These are phyloP conservation scores for Charaxes varanes DNA, from an alignment of 1,140 invertebrate genomes.

Conservation along the genomic window DNA sequence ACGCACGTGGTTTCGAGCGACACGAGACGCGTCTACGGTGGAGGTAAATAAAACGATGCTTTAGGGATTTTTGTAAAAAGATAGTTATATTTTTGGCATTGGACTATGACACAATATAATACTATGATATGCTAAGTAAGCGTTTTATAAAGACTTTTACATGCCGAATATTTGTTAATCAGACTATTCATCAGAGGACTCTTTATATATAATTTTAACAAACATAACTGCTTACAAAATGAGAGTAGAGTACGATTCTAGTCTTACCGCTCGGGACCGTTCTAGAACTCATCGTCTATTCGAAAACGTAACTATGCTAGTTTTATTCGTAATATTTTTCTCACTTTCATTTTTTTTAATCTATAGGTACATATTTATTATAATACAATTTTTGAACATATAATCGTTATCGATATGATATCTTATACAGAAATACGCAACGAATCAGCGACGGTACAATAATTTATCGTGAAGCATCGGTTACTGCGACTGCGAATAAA, in stretches of 20 bases:
- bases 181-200: conserved; percentile 73
- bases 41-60: conserved; percentile 66
- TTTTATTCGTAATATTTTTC: conserved; percentile 72
- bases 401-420: conserved; percentile 70
- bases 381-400: conserved; percentile 74
- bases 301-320: conserved; percentile 70
- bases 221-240: conserved; percentile 72
- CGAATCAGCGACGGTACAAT: conserved; percentile 66
- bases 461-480: conserved; percentile 65
- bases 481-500: conserved; percentile 63
- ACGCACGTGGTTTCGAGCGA: no score
- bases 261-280: conserved; percentile 49
- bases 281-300: conserved; percentile 63
- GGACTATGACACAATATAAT: conserved; percentile 75
- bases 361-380: conserved; percentile 72
- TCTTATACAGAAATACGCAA: conserved; percentile 70
- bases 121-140: conserved; percentile 75
- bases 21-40: conserved; percentile 18
- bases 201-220: conserved; percentile 73
- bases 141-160: conserved; percentile 74
- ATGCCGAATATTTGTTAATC: conserved; percentile 73
- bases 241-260: conserved; percentile 63
- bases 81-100: conserved; percentile 75
- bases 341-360: conserved; percentile 72
- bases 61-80: conserved; percentile 73